Percentiles rank a stretch among this genome's conserved stretches.
Evolutionary conservation across 2,888 invertebrate species (phyloP).

Genomic region (Anarsia innoxiella): DNA sequence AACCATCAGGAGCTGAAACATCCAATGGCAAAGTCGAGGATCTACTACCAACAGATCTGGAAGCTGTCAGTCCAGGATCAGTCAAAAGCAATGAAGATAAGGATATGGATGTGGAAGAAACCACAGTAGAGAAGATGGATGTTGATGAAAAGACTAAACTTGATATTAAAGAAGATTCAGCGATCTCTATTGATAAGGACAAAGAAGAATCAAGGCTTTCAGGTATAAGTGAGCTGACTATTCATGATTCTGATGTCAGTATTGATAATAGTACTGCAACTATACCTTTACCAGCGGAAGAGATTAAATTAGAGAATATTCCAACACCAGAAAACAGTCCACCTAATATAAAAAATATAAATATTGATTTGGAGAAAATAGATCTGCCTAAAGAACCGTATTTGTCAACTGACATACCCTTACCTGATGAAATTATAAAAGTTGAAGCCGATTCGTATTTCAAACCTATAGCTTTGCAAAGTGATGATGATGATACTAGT

Average conservation of each 20-base stretch:
- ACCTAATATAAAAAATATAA: conserved; percentile 43
- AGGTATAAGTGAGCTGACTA: conserved; percentile 58
- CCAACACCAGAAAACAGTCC: conserved; percentile 56
- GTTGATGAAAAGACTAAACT: conserved; percentile 39
- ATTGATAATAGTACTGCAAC: conserved; percentile 35
- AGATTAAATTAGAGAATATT: conserved; percentile 52
- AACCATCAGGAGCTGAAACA: conserved; percentile 42
- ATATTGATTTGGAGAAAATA: conserved; percentile 49
- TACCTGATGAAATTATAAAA: conserved; percentile 23
- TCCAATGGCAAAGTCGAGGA: conserved; percentile 49
- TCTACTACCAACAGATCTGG: conserved; percentile 83
- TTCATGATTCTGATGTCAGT: conserved; percentile 39
- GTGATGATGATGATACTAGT: conserved; percentile 58
- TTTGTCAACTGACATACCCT: conserved; percentile 24
- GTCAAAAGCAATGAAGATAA: conserved; percentile 76
- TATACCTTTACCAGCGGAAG: conserved; percentile 48
- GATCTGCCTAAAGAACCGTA: conserved; percentile 47
- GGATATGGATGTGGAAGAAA: conserved; percentile 37
- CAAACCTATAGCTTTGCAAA: conserved; percentile 44
- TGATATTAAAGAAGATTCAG: conserved; percentile 19
- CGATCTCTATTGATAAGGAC: conserved; percentile 26
- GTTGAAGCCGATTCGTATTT: conserved; percentile 28
- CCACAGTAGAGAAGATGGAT: conserved; percentile 33
- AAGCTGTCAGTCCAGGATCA: conserved; percentile 88
- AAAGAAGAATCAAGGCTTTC: conserved; percentile 69